These are phyloP conservation scores for Aulostomus chinensis DNA, from an alignment of 2,797 vertebrate species.

Conservation along the genomic window DNA sequence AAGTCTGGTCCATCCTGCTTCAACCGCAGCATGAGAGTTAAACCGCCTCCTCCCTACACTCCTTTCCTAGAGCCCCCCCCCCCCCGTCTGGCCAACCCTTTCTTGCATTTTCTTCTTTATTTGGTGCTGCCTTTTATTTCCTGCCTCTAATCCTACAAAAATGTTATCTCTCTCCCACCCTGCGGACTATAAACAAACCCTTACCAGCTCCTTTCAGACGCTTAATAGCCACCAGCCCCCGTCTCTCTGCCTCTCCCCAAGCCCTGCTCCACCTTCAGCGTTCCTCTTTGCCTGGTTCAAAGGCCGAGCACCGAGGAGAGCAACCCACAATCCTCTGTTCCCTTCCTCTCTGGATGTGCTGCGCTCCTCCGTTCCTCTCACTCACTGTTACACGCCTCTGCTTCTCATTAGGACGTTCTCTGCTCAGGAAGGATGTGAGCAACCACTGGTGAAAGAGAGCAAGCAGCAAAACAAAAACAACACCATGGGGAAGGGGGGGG, in stretches of 20 bases:
- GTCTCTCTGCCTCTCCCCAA: background rate
- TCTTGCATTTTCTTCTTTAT: conserved; percentile 79
- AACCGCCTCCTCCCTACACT: conserved; percentile 14
- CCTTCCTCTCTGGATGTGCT: background rate
- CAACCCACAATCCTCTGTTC: background rate
- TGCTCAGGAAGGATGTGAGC: conserved; percentile 33
- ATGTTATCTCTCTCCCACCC: conserved; percentile 64
- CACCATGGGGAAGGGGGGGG: conserved; percentile 23
- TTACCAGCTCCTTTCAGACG: conserved; percentile 42
- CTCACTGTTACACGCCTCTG: conserved; percentile 2
- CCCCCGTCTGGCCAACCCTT: conserved; percentile 30
- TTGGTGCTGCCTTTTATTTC: conserved; percentile 74
- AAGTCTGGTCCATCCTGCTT: no score
- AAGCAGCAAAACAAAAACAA: conserved; percentile 34
- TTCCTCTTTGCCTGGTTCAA: no score
- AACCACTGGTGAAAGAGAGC: conserved; percentile 10
- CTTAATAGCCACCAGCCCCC: conserved; percentile 7
- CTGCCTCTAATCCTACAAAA: conserved; percentile 70
- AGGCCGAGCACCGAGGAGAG: no score
- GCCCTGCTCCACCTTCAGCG: conserved; percentile 3
- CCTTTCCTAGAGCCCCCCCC: conserved; percentile 1
- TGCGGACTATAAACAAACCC: conserved; percentile 69
- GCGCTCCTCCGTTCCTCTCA: background rate
- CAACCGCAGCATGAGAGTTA: no score
- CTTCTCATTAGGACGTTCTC: conserved; percentile 32